Evolutionary conservation across 2,113 vertebrate genomes (phyloP), one percentile per base, ranked within the genome.

Genomic region (Urocolius indicus): DNA sequence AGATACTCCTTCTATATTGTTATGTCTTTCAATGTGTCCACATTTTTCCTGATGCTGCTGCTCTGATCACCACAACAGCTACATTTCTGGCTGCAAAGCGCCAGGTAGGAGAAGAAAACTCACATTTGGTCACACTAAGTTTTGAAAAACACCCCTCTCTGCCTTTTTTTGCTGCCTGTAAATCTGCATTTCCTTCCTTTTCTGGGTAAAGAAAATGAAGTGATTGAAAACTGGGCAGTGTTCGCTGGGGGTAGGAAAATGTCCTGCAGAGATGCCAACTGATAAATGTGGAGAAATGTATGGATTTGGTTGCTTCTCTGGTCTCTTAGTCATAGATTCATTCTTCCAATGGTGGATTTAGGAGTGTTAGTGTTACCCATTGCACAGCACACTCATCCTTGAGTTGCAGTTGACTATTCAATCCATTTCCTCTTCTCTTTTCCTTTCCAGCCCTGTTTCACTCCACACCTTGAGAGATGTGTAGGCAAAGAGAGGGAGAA

Each of bases 311-410:
- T 49, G 32, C 3, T 46, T 6, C 30, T 57, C 45, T 65, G 72
- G 29, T 32, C 29, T 73, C 12, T 51, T 83, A 15, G 7, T 59
- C 57, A 55, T 5, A 29, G 10, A 7, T 45, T 90, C 34, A 5
- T 58, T 52, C 34, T 10, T 16, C 20, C 24, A 34, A 0, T 0
- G 0, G 24, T 38, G 26, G 17, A 14, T 65, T 90, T 38, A 18
- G 24, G 38, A 16, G 2, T 21, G 13, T 29, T 30, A 19, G 0
- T 3, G 6, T 29, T 24, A 43, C 11, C 20, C 8, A 6, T 1
- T 14, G 21, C 34, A 30, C 41, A 73, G 49, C 10, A 30, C 29
- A 8, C 32, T 54, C 34, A 5, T 2, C 6, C 16, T 61, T 68
- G 27, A 45, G 9, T 1, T 63, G 23, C 5, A 57, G 34, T 11